phyloP scores from a whole-genome alignment of 2,113 vertebrate species.

The Orcinus orca region DNA sequence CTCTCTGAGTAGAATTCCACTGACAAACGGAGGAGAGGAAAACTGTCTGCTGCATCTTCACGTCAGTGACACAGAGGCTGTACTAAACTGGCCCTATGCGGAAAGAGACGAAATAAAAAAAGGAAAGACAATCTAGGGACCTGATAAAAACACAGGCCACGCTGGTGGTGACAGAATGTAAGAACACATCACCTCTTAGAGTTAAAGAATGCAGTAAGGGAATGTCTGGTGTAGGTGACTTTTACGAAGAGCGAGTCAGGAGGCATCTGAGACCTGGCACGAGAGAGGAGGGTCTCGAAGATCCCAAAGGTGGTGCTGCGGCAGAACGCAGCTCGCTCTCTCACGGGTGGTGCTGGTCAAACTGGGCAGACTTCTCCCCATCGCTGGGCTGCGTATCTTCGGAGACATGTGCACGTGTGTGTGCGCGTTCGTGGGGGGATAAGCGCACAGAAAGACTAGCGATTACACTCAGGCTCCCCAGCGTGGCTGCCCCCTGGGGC shows the following conservation, averaged over 20 bases:
- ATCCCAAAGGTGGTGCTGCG: neutral
- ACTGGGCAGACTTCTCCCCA: neutral
- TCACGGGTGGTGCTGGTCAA: neutral
- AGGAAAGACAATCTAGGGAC: neutral
- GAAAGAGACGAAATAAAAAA: neutral
- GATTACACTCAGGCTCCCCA: conserved; percentile 43
- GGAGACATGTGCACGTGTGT: neutral
- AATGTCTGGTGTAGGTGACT: neutral
- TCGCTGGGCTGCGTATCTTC: neutral
- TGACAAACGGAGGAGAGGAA: neutral
- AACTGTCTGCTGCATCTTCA: neutral
- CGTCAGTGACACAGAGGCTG: neutral
- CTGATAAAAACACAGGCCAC: neutral
- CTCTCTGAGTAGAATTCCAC: neutral
- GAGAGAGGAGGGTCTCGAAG: neutral
- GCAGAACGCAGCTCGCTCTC: neutral
- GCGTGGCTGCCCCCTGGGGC: neutral
- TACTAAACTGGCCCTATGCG: neutral
- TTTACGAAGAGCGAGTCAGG: neutral
- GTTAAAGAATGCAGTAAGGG: neutral
- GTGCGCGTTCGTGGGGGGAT: neutral
- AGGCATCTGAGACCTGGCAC: neutral
- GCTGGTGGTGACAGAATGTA: neutral
- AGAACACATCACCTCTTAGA: neutral
- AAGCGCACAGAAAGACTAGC: neutral